These are phyloP conservation scores for Ectemnius lituratus DNA, from an alignment of 2,888 invertebrate genomes.

Conservation along the genomic window DNA sequence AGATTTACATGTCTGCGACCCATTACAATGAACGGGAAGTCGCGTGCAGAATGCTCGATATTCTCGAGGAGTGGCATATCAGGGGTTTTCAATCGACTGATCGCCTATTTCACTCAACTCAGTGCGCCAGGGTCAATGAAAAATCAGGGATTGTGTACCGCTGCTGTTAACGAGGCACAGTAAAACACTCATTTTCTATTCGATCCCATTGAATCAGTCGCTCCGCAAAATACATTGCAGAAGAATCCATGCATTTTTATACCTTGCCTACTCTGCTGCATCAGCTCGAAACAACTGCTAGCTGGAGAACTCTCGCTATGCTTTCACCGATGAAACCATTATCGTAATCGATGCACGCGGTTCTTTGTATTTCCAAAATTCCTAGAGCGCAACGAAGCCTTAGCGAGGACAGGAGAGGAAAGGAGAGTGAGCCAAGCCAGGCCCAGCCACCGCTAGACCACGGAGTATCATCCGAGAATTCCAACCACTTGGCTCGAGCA, in stretches of 20 bases:
- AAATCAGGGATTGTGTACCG: not conserved
- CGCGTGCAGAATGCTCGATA: not conserved
- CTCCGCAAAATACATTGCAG: slow-evolving; percentile 16
- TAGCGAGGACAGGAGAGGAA: not conserved
- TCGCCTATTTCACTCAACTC: not conserved
- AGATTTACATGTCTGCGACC: not conserved
- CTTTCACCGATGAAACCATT: not conserved
- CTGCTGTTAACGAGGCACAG: not conserved
- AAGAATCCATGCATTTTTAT: not conserved
- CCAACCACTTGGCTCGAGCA: not conserved
- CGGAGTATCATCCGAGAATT: not conserved
- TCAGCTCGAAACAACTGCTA: not conserved
- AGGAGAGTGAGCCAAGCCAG: not conserved
- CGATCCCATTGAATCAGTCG: not conserved
- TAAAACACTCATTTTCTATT: not conserved
- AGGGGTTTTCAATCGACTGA: slow-evolving; percentile 1
- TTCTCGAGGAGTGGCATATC: not conserved
- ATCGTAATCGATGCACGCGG: slow-evolving; percentile 1
- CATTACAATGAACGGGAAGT: not conserved
- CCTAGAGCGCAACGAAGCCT: not conserved
- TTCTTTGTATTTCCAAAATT: slow-evolving; percentile 1
- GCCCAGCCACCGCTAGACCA: not conserved
- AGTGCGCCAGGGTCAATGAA: not conserved
- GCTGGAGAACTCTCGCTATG: not conserved
- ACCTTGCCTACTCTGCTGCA: slow-evolving; percentile 2